A percentile compares a stretch with the other conserved stretches of the same genome.
These are phyloP conservation scores for Felis catus DNA, from an alignment of 2,113 vertebrate species.

Conservation along the genomic window F.catus_Fca126_mat1.0 CM031418.1:38778501-38779000, in stretches of 20 bases:
- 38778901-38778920: background rate
- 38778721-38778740: background rate
- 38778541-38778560: background rate
- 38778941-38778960: background rate
- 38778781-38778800: background rate
- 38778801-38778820: background rate
- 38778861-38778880: background rate
- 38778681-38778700: no score
- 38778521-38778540: background rate
- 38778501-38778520: background rate
- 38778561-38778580: background rate
- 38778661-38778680: background rate
- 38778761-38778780: background rate
- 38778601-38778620: background rate
- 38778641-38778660: background rate
- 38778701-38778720: background rate
- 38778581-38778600: background rate
- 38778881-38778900: background rate
- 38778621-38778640: fast-evolving
- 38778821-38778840: background rate
- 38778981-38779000: background rate
- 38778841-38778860: background rate
- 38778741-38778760: background rate
- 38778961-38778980: background rate
- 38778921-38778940: background rate